A percentile compares a stretch with the other conserved stretches of the same genome.
Evolutionary conservation across 1,140 invertebrate species (phyloP).

Genomic region (Bombus superbus): DNA sequence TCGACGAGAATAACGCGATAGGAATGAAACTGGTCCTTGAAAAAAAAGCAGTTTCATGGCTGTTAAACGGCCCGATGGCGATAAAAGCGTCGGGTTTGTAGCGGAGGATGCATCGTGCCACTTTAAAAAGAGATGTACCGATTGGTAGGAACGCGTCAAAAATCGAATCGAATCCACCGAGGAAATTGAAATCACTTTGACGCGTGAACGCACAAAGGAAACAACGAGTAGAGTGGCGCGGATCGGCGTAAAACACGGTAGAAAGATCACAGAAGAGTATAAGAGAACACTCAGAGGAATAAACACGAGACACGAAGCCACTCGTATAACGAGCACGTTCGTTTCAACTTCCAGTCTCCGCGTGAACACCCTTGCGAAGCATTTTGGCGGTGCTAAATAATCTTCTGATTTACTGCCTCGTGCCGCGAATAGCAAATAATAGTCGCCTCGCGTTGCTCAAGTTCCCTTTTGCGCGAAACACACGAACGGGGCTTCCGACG

Average conservation of each 20-base stretch:
- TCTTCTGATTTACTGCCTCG: conserved; percentile 44
- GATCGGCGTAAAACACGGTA: not conserved
- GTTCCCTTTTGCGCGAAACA: not conserved
- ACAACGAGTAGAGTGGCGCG: not conserved
- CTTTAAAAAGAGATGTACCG: not conserved
- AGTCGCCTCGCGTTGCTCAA: not conserved
- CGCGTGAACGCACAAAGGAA: conserved; percentile 23
- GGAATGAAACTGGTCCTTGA: not conserved
- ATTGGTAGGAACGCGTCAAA: not conserved
- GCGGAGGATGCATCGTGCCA: not conserved
- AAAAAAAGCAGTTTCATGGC: not conserved
- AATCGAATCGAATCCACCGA: conserved; percentile 13
- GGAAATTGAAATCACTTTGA: conserved; percentile 36
- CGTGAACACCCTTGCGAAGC: conserved; percentile 6
- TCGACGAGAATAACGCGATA: not conserved
- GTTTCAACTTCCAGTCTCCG: conserved; percentile 6
- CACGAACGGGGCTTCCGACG: not conserved
- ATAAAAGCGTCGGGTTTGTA: not conserved
- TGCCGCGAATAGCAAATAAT: conserved; percentile 41
- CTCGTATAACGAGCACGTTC: conserved; percentile 51
- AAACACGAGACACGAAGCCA: conserved; percentile 45
- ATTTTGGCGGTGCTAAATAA: conserved; percentile 34
- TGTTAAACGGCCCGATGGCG: not conserved
- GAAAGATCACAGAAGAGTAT: not conserved
- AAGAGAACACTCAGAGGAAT: conserved; percentile 44